Evolutionary conservation across 1,140 invertebrate genomes (phyloP), one percentile per base, ranked within the genome.

Genomic region (Meloidogyne hapla): DNA sequence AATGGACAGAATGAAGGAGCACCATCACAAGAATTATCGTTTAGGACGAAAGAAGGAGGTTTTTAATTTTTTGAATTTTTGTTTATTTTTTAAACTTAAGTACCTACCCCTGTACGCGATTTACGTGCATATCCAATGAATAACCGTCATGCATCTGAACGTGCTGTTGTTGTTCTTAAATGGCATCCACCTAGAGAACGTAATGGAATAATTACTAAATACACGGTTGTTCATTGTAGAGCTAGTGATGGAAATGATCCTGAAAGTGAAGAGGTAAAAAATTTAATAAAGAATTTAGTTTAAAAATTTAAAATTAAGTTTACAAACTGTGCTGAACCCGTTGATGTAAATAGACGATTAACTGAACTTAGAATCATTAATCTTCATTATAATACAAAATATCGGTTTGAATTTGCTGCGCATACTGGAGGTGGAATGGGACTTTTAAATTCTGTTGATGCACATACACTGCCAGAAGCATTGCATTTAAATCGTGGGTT

Each of bases 131-230:
- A 83, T 67, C 85, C 85, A 40, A 86, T 86, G 81, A 86, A 86
- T 67, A 69, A 71, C 26, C 56, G 72, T 40, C 25, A 69, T 8
- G 21, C 74, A 2, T 64, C 21, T 2, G 85, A 86, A 63, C 84
- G 84, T 38, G 85, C 77, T n/a, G 84, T 87, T 13, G 86, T 87
- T 33, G 73, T 85, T n/a, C 72, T 86, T 15, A 74, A 78, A 33
- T 99, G 96, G 96, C 92, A 94, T 84, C 92, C 92, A 85, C 96
- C 96, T 0, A 90, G 93, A 23, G 92, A 95, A 84, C 92, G 93
- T 21, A 99, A 99, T 89, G 96, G 96, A 28, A 90, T 93, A 76
- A 88, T 98, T 0, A 94, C 92, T 1, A 94, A 94, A 10, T 98
- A 98, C 88, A 92, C 92, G 86, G 93, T 98, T 40, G 42, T 67